These are phyloP conservation scores for Acleris emargana DNA, from an alignment of 2,888 invertebrate species.

Conservation along the genomic window DNA sequence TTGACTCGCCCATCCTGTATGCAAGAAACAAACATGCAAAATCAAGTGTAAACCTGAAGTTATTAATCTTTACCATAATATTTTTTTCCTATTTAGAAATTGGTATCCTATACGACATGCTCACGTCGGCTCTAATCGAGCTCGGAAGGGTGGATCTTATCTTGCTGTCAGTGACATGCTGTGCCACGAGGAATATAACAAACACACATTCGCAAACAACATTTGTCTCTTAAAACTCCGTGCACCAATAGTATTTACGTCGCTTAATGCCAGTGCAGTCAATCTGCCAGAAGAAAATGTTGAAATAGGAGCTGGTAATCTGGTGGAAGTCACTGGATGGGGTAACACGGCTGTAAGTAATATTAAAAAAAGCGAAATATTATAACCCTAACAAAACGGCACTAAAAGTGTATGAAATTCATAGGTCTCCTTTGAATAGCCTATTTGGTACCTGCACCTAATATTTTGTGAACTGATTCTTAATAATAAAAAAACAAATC, in stretches of 20 bases:
- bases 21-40: no score
- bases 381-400: background rate
- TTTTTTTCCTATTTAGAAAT: background rate
- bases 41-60: no score
- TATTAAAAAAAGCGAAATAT: no score
- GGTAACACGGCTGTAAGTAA: background rate
- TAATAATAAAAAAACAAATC: no score
- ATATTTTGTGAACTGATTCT: no score
- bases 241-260: background rate
- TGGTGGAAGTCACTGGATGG: background rate
- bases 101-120: slow-evolving; percentile 43
- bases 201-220: background rate
- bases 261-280: background rate
- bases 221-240: slow-evolving; percentile 19
- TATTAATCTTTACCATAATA: no score
- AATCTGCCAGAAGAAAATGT: background rate
- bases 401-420: no score
- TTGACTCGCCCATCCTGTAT: no score
- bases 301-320: background rate
- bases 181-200: background rate
- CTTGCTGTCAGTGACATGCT: slow-evolving; percentile 38
- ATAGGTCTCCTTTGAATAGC: background rate
- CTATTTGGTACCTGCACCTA: no score
- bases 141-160: slow-evolving; percentile 41
- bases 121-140: slow-evolving; percentile 46